A percentile compares a stretch with the other conserved stretches of the same genome.
Conservation (phyloP, 2,797 vertebrate species). For the Todus mexicanus region DNA sequence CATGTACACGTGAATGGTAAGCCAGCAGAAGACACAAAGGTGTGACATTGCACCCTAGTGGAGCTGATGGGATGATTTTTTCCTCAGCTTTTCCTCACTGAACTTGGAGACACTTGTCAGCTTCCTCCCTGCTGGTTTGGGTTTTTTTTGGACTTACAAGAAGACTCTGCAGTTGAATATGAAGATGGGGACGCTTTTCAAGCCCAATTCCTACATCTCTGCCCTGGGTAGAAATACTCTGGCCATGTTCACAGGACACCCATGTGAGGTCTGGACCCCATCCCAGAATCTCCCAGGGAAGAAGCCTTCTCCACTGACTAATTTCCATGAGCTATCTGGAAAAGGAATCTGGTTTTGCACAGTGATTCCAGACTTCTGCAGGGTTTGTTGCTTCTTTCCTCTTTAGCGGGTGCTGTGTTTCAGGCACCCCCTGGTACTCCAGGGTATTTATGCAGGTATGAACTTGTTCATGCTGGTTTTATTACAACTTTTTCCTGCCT, state of each 20-base stretch:
- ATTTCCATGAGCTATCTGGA: background rate
- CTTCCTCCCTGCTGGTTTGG: accelerated
- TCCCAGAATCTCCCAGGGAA: background rate
- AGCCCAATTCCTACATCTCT: background rate
- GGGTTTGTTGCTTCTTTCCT: background rate
- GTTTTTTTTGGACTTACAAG: background rate
- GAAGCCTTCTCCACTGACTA: background rate
- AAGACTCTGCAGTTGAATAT: background rate
- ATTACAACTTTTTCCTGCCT: background rate
- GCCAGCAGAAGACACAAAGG: background rate
- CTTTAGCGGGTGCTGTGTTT: background rate
- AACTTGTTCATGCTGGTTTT: background rate
- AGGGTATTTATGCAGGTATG: background rate
- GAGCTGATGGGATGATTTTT: background rate
- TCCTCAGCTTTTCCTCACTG: background rate
- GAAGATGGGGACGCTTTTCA: background rate
- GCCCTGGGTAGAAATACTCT: background rate
- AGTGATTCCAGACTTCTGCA: background rate
- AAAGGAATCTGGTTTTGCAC: background rate
- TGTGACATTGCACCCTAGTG: background rate
- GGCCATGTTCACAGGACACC: background rate
- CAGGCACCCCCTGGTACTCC: background rate
- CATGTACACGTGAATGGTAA: background rate
- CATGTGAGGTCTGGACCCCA: background rate
- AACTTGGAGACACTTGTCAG: background rate